phyloP scores from a whole-genome alignment of 2,888 invertebrate species.

The Melanophora roralis region DNA sequence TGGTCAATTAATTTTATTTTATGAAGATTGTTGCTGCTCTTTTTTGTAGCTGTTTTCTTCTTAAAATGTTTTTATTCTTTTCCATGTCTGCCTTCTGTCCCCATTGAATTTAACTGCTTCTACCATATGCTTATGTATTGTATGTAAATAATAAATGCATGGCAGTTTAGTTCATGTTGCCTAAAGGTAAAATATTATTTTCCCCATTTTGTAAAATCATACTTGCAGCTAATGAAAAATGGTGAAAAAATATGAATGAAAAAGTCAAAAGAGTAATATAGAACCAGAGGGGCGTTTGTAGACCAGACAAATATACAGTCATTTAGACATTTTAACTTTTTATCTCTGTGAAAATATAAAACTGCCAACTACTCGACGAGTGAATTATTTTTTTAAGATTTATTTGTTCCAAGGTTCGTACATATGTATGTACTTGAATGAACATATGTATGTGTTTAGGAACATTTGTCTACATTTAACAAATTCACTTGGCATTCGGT shows the following conservation, averaged over 20 bases:
- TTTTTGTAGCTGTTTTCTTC: too few relatives aligned
- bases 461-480: conserved; percentile 1
- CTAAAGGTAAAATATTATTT: conserved; percentile 35
- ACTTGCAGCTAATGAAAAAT: conserved; percentile 8
- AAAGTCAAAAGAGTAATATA: neutral
- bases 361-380: conserved; percentile 4
- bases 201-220: conserved; percentile 32
- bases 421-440: neutral
- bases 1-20: too few relatives aligned
- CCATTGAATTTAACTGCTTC: conserved; percentile 1
- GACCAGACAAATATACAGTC: conserved; percentile 56
- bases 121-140: conserved; percentile 30
- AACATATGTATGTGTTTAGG: neutral
- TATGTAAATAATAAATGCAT: conserved; percentile 51
- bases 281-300: conserved; percentile 27
- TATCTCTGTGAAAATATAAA: conserved; percentile 33
- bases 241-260: conserved; percentile 8
- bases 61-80: neutral
- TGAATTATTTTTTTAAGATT: conserved; percentile 44
- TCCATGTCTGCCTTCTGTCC: neutral
- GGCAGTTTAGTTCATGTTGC: conserved; percentile 49
- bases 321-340: conserved; percentile 60
- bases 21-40: too few relatives aligned
- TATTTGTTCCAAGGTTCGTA: neutral
- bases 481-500: neutral